phyloP scores from a whole-genome alignment of 2,797 vertebrate genomes.

The Enteromius radiatus region DNA sequence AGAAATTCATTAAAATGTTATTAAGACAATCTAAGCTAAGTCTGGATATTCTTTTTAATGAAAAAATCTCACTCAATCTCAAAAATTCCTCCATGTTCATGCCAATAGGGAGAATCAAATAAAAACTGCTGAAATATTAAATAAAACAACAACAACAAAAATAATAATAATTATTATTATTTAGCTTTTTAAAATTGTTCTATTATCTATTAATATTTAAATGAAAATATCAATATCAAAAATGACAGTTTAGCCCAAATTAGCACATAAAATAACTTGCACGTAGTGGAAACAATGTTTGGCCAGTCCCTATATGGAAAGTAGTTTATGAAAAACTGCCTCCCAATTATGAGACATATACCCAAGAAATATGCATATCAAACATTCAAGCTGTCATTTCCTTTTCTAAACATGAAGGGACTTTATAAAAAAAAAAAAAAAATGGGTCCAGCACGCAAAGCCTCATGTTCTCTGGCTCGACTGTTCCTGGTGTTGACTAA shows the following conservation, averaged over 20 bases:
- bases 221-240: not conserved
- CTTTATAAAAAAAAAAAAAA: conserved; percentile 58
- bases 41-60: not conserved
- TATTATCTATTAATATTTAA: not conserved
- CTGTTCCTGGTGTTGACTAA: conserved; percentile 69
- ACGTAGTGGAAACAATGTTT: not conserved
- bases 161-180: not conserved
- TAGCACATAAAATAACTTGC: not conserved
- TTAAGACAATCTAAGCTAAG: not conserved
- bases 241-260: not conserved
- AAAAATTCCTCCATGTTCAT: not conserved
- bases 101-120: not conserved
- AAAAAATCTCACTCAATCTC: not conserved
- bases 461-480: conserved; percentile 48
- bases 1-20: not conserved
- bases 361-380: conserved; percentile 72
- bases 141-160: not conserved
- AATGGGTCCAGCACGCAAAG: conserved; percentile 65
- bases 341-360: conserved; percentile 70
- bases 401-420: conserved; percentile 66
- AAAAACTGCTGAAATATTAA: not conserved
- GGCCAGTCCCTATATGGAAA: conserved; percentile 13
- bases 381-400: conserved; percentile 70
- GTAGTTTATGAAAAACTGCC: conserved; percentile 71
- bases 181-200: not conserved